Evolutionary conservation across 2,888 invertebrate genomes (phyloP), one percentile per base, ranked within the genome.

Genomic region (Lasius platythorax): DNA sequence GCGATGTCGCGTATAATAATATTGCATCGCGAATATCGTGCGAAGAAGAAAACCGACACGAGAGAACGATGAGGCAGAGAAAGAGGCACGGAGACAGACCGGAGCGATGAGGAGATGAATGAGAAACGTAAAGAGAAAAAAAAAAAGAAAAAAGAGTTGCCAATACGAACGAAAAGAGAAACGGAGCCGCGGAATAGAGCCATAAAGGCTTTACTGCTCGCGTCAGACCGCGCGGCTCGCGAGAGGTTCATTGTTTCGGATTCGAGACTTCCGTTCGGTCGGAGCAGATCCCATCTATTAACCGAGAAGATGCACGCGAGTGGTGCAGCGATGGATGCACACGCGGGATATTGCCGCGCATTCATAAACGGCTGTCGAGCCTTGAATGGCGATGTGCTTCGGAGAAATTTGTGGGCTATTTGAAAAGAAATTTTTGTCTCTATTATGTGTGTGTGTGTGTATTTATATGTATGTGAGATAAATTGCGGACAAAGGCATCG

Each of bases 261-360:
- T 90, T 91, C 87, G 88, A 92, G 93, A 94, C 93, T 93, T 94
- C 93, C 94, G 93, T 91, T 93, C 87, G 88, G 79, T 75, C 79
- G 61, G 43, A 33, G 43, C 79, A 79, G 79, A 79, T 74, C 58
- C 79, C 58, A 61, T 61, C 79, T 81, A 81, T 81, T 81, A 81
- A 75, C 79, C 61, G 79, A 74, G 75, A 74, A 81, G 79, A 81
- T 81, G 74, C 79, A 81, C 79, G 79, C 79, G 75, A 81, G 76
- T 74, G 40, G 46, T 43, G 40, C 40, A 18, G 28, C 75, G 79
- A 74, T 8, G 79, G 61, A 50, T 73, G 46, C 73, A 50, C 63
- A 63, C 74, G 28, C 37, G 75, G 30, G 50, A 53, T 40, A 76
- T 37, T 53, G 76, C 33, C 73, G 61, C 61, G 75, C 75, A 81